Percentiles rank a stretch among this genome's conserved stretches.
phyloP scores from a whole-genome alignment of 2,113 vertebrate species.

The Gracilinanus agilis region DNA sequence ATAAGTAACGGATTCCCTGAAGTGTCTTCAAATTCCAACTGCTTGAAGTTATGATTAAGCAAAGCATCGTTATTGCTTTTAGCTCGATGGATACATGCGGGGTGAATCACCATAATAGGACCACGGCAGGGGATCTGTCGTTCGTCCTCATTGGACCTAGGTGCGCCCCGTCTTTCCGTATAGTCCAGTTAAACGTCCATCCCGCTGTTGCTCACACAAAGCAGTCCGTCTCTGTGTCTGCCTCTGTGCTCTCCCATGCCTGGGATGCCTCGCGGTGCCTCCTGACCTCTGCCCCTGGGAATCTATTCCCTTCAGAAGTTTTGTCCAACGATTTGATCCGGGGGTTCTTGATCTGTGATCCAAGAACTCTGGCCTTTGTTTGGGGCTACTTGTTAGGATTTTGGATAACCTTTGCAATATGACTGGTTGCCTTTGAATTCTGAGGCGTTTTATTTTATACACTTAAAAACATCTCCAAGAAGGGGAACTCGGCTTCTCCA shows the following conservation, averaged over 20 bases:
- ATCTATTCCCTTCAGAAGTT: not conserved
- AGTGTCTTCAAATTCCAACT: not conserved
- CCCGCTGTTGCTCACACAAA: not conserved
- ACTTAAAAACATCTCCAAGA: not conserved
- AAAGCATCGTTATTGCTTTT: not conserved
- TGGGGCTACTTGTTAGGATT: not conserved
- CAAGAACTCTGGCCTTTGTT: not conserved
- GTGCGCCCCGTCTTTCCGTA: not conserved
- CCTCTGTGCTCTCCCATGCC: not conserved
- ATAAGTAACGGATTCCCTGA: not conserved
- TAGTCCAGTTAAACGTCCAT: not conserved
- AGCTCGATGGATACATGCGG: not conserved
- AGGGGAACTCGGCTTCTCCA: not conserved
- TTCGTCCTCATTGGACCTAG: not conserved
- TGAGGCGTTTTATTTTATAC: not conserved
- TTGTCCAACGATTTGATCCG: not conserved
- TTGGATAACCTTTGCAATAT: not conserved
- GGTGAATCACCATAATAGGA: not conserved
- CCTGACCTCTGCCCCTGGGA: not conserved
- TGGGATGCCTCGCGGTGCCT: not conserved
- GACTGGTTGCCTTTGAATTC: not conserved
- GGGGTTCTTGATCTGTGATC: not conserved
- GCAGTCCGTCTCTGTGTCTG: not conserved
- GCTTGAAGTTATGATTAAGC: not conserved
- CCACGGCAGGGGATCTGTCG: not conserved